A percentile compares a stretch with the other conserved stretches of the same genome.
Conservation (phyloP, 2,113 vertebrate genomes). For the Pseudonaja textilis region DNA sequence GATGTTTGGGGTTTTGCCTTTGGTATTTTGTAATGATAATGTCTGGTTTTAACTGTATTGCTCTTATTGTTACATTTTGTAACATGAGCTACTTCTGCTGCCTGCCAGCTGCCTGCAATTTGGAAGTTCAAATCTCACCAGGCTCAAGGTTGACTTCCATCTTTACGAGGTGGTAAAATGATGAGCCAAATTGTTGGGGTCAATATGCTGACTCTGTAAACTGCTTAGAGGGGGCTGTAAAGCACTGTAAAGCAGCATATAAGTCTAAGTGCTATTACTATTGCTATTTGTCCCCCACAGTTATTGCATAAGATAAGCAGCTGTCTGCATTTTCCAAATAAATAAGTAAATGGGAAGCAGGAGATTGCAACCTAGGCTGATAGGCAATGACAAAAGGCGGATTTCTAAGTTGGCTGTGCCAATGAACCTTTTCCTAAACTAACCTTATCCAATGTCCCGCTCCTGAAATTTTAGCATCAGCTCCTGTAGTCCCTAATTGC, state of each 20-base stretch:
- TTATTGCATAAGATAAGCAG: neutral
- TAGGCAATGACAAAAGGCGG: neutral
- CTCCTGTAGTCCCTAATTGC: neutral
- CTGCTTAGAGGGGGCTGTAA: too few species aligned
- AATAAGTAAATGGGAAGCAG: neutral
- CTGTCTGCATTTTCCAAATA: neutral
- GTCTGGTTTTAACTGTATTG: neutral
- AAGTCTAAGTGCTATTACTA: too few species aligned
- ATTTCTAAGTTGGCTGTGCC: neutral
- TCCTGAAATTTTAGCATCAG: neutral
- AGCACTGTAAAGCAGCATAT: too few species aligned
- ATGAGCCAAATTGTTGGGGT: too few species aligned
- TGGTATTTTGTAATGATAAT: neutral
- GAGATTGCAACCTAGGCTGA: neutral
- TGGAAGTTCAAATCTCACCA: too few species aligned
- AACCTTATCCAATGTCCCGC: neutral
- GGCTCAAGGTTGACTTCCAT: too few species aligned
- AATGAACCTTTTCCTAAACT: neutral
- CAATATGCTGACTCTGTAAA: too few species aligned
- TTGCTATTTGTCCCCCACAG: neutral
- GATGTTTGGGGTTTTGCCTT: neutral
- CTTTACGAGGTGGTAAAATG: too few species aligned
- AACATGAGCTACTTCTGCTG: neutral
- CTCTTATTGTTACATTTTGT: neutral
- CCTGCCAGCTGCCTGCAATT: too few species aligned